Base-by-base conservation (phyloP, 2,113 vertebrate genomes). In the Peromyscus maniculatus region DNA sequence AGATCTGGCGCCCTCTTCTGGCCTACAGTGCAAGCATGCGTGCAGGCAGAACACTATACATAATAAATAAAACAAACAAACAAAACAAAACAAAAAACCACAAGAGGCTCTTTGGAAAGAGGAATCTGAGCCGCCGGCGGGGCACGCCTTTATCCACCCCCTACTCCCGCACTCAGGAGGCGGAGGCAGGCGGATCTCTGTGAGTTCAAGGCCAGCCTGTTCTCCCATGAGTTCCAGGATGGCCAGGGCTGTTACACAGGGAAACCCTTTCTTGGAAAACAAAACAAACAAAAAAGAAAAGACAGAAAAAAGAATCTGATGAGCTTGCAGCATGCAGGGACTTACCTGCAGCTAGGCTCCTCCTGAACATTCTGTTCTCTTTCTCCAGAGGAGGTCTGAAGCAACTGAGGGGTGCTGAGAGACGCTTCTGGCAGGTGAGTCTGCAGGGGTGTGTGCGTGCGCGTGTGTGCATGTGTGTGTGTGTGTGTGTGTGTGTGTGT, bases 331-430 rank as follows among this genome's bases (percentile, higher is more conserved):
- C 21, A 43, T 39, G 66, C 16, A n/a, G 89, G 80, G 33, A 69
- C 28, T 64, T 0, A 57, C 7, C 39, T 33, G 5, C 62, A 33
- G 78, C 62, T 1, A 64, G 89, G 33, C 36, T 21, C 36, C 46
- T 3, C 67, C 5, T 84, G 75, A 91, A 69, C 66, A 11, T 57
- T 52, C 2, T 52, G 66, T 36, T 90, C 67, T 89, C 46, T 95
- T 49, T 93, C 57, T 94, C 43, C 97, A 98, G 98, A 98, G 94
- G 98, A 98, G 96, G 98, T 97, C 39, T 98, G 97, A 98, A 86
- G 95, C 82, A 2, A 84, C 74, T 0, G 91, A 31, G 55, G 16
- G 36, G 17, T 11, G 96, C 95, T 93, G 78, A 97, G 97, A 88
- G 59, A 46, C 24, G 22, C 9, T 46, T 17, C 0, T 22, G 43